A percentile compares a stretch with the other conserved stretches of the same genome.
Evolutionary conservation across 2,113 vertebrate species (phyloP).

Genomic region (Muntiacus muntjak): DNA sequence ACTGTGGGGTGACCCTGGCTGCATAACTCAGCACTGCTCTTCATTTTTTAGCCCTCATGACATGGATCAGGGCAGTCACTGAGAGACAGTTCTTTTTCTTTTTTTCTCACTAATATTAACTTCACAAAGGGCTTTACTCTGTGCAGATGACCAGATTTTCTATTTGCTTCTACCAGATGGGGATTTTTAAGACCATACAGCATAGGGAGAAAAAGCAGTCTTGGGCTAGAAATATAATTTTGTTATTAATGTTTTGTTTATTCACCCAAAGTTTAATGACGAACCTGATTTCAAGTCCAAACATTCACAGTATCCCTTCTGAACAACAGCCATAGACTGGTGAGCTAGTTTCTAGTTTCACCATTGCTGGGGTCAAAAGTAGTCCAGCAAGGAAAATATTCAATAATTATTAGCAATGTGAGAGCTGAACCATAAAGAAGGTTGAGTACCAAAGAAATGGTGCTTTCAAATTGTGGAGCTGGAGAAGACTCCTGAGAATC

Average conservation of each 20-base stretch:
- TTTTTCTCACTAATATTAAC: background rate
- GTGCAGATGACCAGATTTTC: too few relatives aligned
- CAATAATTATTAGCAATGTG: background rate
- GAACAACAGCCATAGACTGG: fast-evolving
- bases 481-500: background rate
- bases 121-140: background rate
- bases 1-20: background rate
- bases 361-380: background rate
- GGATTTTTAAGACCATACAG: background rate
- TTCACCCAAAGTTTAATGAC: background rate
- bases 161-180: background rate
- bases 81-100: background rate
- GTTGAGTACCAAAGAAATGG: background rate
- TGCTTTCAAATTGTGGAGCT: background rate
- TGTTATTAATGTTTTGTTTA: background rate
- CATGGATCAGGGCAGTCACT: background rate
- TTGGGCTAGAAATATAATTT: background rate
- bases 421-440: background rate
- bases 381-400: background rate
- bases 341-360: background rate
- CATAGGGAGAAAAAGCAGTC: background rate
- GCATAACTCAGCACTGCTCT: background rate
- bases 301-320: background rate
- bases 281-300: background rate
- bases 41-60: background rate